A percentile compares a stretch with the other conserved stretches of the same genome.
Conservation (phyloP, 2,113 vertebrate species). For the Ophiodon elongatus region DNA sequence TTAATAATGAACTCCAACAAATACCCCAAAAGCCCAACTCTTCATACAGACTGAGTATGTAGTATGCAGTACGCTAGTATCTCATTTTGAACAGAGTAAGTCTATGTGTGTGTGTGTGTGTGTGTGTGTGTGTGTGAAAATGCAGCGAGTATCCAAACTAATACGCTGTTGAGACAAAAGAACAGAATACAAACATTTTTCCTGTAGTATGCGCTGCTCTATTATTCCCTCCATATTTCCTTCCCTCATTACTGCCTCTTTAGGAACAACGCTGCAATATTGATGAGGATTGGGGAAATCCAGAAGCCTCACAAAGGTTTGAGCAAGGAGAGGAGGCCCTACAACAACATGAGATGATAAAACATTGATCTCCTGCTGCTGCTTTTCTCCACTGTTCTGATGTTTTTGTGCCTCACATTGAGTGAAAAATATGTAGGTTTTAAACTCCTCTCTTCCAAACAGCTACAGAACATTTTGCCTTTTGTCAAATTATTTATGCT, state of each 20-base stretch:
- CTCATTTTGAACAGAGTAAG: not conserved
- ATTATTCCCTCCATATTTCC: conserved; percentile 35
- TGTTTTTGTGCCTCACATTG: not conserved
- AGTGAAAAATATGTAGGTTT: not conserved
- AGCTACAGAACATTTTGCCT: not conserved
- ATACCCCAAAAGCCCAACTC: no score
- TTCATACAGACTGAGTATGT: not conserved
- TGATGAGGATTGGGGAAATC: conserved; percentile 55
- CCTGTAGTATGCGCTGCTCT: conserved; percentile 4
- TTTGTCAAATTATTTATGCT: not conserved
- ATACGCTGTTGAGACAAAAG: not conserved
- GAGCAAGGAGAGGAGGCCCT: conserved; percentile 24
- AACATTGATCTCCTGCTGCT: conserved; percentile 58
- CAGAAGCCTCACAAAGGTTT: conserved; percentile 43
- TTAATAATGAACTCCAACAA: no score
- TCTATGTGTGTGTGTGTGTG: conserved; percentile 1
- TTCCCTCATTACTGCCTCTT: conserved; percentile 57
- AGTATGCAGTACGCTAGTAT: not conserved
- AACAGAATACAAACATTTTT: conserved; percentile 5
- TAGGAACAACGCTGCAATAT: conserved; percentile 68
- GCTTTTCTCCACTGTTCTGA: conserved; percentile 23
- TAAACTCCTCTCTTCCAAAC: not conserved
- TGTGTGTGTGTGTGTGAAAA: not conserved
- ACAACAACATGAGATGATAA: conserved; percentile 55
- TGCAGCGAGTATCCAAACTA: conserved; percentile 1